Evolutionary conservation across 2,113 vertebrate species (phyloP), one percentile per base, ranked within the genome.

Genomic region (Bubo blakistoni): DNA sequence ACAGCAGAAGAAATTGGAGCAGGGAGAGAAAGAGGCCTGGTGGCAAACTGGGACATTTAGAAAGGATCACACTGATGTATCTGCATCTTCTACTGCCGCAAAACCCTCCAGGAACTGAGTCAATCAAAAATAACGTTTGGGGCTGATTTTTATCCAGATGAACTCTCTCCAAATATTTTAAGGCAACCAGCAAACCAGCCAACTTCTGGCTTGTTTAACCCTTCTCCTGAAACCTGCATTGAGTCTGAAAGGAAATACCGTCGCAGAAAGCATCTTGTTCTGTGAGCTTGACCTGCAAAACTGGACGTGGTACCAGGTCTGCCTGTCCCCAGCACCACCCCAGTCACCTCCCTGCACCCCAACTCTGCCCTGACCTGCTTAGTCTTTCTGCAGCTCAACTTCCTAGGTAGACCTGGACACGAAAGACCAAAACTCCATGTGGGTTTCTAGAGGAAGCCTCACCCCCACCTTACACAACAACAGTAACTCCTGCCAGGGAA

Each of bases 21-120:
- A 47, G 46, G 58, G 78, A 94, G 58, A 71, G 76, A 82, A 93
- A 94, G 46, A 85, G 3, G 7, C 58, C 94, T 22, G 3, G 85
- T 61, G 81, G 92, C 96, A 95, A 90, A 82, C 22, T 10, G 49
- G 92, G 94, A 96, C 87, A 92, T 96, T 96, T 93, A 90, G 96
- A 93, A 95, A 69, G 83, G 74, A 46, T 80, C 0, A 0, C 54
- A 38, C 40, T 81, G 83, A 61, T 88, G 38, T 88, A 77, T 73
- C 78, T 5, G 2, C 87, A 80, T 92, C 73, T 51, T 87, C 30
- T 27, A 6, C 54, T 38, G 78, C 81, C 0, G 0, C 92, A 95
- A 91, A 94, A 65, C 88, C 94, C 93, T 90, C 52, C 93, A 91
- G 93, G 93, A 97, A 46, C 62, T 32, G 62, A 91, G 84, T 88